A percentile compares a stretch with the other conserved stretches of the same genome.
Evolutionary conservation across 2,797 vertebrate genomes (phyloP).

Genomic region (Rousettus madagascariensis): DNA sequence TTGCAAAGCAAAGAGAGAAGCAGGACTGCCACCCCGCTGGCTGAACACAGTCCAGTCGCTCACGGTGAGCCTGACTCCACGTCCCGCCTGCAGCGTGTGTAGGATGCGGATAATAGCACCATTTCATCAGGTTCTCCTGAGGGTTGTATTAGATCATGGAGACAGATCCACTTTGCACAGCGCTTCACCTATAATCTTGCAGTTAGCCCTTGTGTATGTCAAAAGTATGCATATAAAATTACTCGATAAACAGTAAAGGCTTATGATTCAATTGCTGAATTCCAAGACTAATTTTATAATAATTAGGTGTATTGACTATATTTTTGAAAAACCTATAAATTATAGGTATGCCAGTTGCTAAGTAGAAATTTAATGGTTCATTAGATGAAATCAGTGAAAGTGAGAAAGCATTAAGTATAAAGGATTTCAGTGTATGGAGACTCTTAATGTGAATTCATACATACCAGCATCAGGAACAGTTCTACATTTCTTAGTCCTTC

Average conservation of each 20-base stretch:
- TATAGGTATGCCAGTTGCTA: background rate
- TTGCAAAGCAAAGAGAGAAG: background rate
- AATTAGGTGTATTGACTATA: background rate
- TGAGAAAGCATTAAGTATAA: background rate
- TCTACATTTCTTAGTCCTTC: background rate
- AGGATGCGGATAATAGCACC: background rate
- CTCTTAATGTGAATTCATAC: background rate
- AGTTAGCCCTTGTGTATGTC: background rate
- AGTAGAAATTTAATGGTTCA: background rate
- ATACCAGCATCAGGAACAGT: background rate
- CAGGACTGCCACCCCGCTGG: accelerated
- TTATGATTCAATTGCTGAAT: background rate
- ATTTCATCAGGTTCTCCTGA: background rate
- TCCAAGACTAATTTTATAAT: background rate
- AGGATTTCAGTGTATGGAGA: background rate
- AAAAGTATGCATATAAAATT: background rate
- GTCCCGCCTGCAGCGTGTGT: background rate
- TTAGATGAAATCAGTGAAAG: background rate
- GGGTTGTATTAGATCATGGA: background rate
- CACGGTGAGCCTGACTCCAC: background rate
- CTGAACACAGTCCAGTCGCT: background rate
- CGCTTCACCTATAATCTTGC: background rate
- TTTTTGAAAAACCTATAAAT: background rate
- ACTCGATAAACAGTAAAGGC: background rate
- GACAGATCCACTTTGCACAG: background rate